Conservation (phyloP, 1,140 invertebrate genomes). For the Pseudomyrmex gracilis region DNA sequence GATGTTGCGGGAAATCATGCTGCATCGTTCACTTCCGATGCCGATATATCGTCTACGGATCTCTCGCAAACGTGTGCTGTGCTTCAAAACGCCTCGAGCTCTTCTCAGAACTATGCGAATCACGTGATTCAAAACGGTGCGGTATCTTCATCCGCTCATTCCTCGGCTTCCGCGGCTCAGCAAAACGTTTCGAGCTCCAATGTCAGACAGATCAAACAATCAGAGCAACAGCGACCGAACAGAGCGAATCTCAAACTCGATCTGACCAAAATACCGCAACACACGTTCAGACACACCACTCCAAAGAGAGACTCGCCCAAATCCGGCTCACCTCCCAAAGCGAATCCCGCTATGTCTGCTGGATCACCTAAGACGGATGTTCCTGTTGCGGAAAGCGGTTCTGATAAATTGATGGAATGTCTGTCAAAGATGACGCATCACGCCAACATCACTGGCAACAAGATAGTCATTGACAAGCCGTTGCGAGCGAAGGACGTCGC, state of each 20-base stretch:
- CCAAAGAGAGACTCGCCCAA: constrained; percentile 75
- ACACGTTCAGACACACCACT: constrained; percentile 77
- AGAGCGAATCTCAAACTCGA: constrained; percentile 88
- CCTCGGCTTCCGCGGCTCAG: not conserved
- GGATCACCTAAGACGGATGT: constrained; percentile 39
- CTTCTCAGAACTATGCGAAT: not conserved
- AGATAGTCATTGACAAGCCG: constrained; percentile 78
- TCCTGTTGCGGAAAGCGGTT: not conserved
- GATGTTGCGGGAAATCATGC: not conserved
- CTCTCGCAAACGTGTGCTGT: not conserved
- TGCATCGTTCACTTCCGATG: not conserved
- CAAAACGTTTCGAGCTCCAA: not conserved
- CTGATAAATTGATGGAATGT: constrained; percentile 65
- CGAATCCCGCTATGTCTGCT: constrained; percentile 25
- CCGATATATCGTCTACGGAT: not conserved
- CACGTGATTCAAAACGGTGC: no score
- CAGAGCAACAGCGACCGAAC: constrained; percentile 63
- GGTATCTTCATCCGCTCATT: not conserved
- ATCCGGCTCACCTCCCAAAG: constrained; percentile 60
- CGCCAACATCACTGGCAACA: constrained; percentile 74
- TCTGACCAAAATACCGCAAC: constrained; percentile 87
- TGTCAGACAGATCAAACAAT: not conserved
- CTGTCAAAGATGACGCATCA: constrained; percentile 75
- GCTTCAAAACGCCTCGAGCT: not conserved
- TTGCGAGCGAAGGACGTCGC: constrained; percentile 68